Conservation (phyloP, 1,140 invertebrate genomes). For the Brachionus calyciflorus region DNA sequence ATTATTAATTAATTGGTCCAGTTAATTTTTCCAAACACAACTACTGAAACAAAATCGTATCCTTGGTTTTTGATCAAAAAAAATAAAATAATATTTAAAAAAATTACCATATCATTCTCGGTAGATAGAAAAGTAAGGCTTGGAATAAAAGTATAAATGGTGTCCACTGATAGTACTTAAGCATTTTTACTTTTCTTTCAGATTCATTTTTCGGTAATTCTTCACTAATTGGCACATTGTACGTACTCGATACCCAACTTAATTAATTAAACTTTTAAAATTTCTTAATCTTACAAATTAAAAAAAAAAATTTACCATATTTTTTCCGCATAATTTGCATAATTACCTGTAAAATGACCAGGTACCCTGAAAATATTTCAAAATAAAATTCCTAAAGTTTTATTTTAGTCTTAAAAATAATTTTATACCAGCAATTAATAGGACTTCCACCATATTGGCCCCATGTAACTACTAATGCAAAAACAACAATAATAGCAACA, state of each 20-base stretch:
- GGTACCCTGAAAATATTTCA: slow-evolving; percentile 53
- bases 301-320: slow-evolving; percentile 50
- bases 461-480: slow-evolving; percentile 63
- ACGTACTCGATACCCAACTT: slow-evolving; percentile 51
- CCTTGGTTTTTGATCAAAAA: background rate
- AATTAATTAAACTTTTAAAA: slow-evolving; percentile 49
- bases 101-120: slow-evolving; percentile 64
- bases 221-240: slow-evolving; percentile 47
- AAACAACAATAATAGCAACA: slow-evolving; percentile 63
- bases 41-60: too few species aligned
- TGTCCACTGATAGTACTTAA: slow-evolving; percentile 66
- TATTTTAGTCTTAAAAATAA: too few species aligned
- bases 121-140: slow-evolving; percentile 64
- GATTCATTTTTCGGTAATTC: slow-evolving; percentile 35
- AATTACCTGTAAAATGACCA: slow-evolving; percentile 60
- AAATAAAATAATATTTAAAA: background rate
- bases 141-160: slow-evolving; percentile 64
- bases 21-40: too few species aligned
- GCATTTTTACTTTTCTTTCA: slow-evolving; percentile 48
- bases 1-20: too few species aligned
- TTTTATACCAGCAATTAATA: slow-evolving; percentile 59
- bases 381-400: background rate
- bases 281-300: background rate
- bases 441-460: slow-evolving; percentile 65
- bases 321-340: slow-evolving; percentile 61